These are phyloP conservation scores for Patella depressa DNA, from an alignment of 2,888 invertebrate species.

Conservation along the genomic window DNA sequence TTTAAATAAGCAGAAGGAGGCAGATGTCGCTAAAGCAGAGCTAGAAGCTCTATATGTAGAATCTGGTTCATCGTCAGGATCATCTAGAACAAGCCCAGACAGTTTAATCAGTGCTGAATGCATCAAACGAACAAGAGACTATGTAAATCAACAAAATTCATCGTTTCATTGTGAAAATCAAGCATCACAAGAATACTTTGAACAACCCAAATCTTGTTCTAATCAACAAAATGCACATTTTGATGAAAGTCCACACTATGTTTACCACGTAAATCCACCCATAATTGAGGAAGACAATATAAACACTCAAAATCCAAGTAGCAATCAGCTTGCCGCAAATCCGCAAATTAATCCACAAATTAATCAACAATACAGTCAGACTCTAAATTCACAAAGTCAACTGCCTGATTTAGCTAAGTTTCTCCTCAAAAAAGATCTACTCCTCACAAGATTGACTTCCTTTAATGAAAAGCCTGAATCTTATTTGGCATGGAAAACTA, in stretches of 20 bases:
- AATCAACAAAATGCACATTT: too few relatives aligned
- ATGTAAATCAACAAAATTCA: not conserved
- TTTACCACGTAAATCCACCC: too few relatives aligned
- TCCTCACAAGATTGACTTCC: slow-evolving; percentile 8
- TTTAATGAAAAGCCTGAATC: slow-evolving; percentile 23
- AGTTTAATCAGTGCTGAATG: not conserved
- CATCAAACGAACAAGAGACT: too few relatives aligned
- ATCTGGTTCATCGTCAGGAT: not conserved
- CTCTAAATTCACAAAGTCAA: not conserved
- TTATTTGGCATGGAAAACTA: slow-evolving; percentile 18
- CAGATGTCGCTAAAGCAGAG: not conserved
- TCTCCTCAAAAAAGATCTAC: slow-evolving; percentile 22
- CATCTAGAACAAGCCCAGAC: not conserved
- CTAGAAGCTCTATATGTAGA: not conserved
- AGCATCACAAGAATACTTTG: too few relatives aligned
- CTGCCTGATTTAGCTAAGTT: slow-evolving; percentile 14
- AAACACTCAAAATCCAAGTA: too few relatives aligned
- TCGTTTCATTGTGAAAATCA: too few relatives aligned
- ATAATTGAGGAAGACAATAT: too few relatives aligned
- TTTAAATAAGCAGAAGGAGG: not conserved
- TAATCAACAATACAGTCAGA: not conserved
- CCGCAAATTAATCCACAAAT: too few relatives aligned
- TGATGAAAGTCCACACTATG: too few relatives aligned
- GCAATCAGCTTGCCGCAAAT: too few relatives aligned
- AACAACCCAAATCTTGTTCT: too few relatives aligned